A percentile compares a stretch with the other conserved stretches of the same genome.
Evolutionary conservation across 2,888 invertebrate genomes (phyloP).

Genomic region (Diaprepes abbreviatus): DNA sequence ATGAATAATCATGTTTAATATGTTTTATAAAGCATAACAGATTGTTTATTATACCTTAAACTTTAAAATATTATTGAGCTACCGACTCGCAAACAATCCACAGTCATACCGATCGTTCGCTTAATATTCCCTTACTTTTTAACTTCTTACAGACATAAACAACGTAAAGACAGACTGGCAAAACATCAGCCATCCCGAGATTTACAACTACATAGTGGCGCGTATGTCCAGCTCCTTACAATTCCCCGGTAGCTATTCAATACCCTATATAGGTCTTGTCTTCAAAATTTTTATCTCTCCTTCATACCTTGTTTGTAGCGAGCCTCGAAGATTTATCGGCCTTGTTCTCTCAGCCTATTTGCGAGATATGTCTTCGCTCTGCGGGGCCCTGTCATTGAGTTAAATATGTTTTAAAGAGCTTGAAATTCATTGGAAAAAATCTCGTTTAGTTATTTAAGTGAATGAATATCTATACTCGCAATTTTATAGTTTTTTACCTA

Average conservation of each 20-base stretch:
- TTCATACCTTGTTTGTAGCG: conserved; percentile 67
- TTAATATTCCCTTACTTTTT: no score
- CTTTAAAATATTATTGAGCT: no score
- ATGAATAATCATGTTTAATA: no score
- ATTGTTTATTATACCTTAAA: no score
- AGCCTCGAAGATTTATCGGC: conserved; percentile 65
- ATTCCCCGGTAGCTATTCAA: conserved; percentile 54
- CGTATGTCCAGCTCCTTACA: conserved; percentile 43
- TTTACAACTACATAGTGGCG: conserved; percentile 34
- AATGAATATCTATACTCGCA: no score
- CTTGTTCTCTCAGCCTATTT: conserved; percentile 62
- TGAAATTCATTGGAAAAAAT: conserved; percentile 13
- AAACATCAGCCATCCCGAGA: conserved; percentile 32
- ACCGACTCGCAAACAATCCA: no score
- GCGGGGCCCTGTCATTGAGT: conserved; percentile 39
- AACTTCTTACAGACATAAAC: conserved; percentile 36
- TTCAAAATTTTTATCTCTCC: conserved; percentile 69
- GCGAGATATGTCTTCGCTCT: conserved; percentile 55
- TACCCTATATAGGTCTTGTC: conserved; percentile 68
- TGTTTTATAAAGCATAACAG: no score
- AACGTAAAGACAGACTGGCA: conserved; percentile 35
- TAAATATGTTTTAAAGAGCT: conserved; percentile 26
- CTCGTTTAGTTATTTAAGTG: neutral
- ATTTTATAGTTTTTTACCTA: no score
- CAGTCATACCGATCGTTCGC: no score